Base-by-base conservation (phyloP, 1,140 invertebrate species). In the Hycleus phaleratus region DNA sequence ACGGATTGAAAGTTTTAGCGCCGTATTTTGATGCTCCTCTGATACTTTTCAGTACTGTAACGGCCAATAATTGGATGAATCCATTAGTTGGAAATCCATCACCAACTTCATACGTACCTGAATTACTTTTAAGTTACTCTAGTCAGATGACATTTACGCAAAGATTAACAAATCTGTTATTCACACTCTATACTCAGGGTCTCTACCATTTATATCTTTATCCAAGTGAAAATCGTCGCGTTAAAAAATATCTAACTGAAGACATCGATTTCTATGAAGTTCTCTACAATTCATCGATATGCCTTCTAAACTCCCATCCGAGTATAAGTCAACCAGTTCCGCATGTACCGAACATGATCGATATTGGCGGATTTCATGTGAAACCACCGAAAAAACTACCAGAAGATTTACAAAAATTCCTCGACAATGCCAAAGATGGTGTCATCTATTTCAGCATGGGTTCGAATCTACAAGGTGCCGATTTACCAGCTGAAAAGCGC, bases 401-500 rank as follows among this genome's bases (percentile, higher is more conserved):
- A 39, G 8, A 60, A n/a, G 77, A 79, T 46, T 63, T 81, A 5
- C 54, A 76, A 61, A 60, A 73, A 8, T 77, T 79, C 57, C 61
- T 81, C 18, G 74, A 80, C 42, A 70, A 66, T 18, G 71, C 79
- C 46, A 68, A 60, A 44, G 61, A 81, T 40, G 80, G 80, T 10
- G 75, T 74, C 4, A 77, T 83, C 66, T 80, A 78, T 61, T 81
- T 82, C 63, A 81, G 78, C 64, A 69, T 83, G 57, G 81, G 81
- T 38, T 80, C 79, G 42, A 77, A 75, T 70, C 70, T 80, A 57
- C 73, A 76, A 70, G 76, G 72, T 56, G 68, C 72, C 61, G 67
- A 75, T 49, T 65, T 81, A 61, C 74, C 77, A 2, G 38, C 57
- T 38, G 58, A 71, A 18, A 65, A 52, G 5, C 55, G 61, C 5